Conservation (phyloP, 1,140 invertebrate genomes). For the Diorhabda carinulata region DNA sequence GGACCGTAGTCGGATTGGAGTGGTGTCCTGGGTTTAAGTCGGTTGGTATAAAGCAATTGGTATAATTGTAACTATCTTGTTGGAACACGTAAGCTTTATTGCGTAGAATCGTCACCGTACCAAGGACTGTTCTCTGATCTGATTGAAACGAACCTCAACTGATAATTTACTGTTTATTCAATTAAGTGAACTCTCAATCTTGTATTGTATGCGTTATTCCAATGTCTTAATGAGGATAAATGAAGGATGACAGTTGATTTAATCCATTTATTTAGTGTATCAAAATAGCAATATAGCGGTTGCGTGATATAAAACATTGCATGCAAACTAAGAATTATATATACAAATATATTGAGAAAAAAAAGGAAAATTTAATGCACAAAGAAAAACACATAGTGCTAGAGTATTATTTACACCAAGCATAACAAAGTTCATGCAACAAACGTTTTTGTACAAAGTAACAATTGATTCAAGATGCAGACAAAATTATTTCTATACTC, state of each 20-base stretch:
- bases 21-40: no score
- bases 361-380: conserved; percentile 12
- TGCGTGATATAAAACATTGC: conserved; percentile 17
- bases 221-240: conserved; percentile 7
- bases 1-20: no score
- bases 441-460: neutral
- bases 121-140: no score
- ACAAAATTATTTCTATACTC: no score
- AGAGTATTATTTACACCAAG: conserved; percentile 8
- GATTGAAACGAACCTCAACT: no score
- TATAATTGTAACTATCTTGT: no score
- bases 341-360: conserved; percentile 11
- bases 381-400: conserved; percentile 20
- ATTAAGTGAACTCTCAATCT: no score
- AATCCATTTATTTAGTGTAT: neutral
- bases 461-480: no score
- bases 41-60: no score
- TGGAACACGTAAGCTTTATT: no score
- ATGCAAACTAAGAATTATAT: conserved; percentile 15
- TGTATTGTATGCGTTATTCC: neutral
- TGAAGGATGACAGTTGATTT: neutral
- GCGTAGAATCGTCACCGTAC: no score
- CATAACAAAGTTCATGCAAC: conserved; percentile 22
- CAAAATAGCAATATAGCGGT: conserved; percentile 7
- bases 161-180: no score